A percentile compares a stretch with the other conserved stretches of the same genome.
Conservation (phyloP, 2,888 invertebrate genomes). For the Colletes collaris region DNA sequence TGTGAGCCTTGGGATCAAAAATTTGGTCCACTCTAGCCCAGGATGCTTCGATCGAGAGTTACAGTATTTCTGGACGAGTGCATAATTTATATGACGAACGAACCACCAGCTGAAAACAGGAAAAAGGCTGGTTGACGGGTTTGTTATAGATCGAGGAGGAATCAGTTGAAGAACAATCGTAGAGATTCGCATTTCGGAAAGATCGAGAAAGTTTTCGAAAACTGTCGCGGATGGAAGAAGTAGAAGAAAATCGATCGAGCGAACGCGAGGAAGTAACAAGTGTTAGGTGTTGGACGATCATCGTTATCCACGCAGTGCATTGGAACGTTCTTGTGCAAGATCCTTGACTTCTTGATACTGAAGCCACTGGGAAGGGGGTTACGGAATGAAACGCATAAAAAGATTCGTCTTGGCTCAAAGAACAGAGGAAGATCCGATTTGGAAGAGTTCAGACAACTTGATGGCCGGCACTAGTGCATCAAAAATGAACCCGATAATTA, state of each 20-base stretch:
- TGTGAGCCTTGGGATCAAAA: too few species aligned
- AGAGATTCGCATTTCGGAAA: too few species aligned
- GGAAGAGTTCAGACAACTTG: slow-evolving; percentile 80
- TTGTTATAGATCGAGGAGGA: neutral
- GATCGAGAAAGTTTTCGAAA: too few species aligned
- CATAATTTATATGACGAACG: too few species aligned
- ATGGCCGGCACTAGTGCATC: slow-evolving; percentile 71
- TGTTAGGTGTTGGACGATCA: neutral
- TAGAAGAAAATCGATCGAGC: neutral
- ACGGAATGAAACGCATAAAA: slow-evolving; percentile 78
- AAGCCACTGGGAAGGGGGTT: neutral
- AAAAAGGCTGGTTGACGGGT: neutral
- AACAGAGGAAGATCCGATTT: slow-evolving; percentile 78
- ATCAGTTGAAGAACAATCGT: neutral
- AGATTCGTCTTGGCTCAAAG: slow-evolving; percentile 81
- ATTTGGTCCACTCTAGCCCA: too few species aligned
- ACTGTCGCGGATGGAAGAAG: too few species aligned
- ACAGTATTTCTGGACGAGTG: too few species aligned
- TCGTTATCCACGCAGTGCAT: neutral
- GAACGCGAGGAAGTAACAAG: neutral
- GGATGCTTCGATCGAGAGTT: too few species aligned
- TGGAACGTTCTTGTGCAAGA: neutral
- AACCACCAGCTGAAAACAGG: neutral
- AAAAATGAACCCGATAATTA: slow-evolving; percentile 66
- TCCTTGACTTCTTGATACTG: neutral